Conservation (phyloP, 2,888 invertebrate species). For the Cloeon dipterum region DNA sequence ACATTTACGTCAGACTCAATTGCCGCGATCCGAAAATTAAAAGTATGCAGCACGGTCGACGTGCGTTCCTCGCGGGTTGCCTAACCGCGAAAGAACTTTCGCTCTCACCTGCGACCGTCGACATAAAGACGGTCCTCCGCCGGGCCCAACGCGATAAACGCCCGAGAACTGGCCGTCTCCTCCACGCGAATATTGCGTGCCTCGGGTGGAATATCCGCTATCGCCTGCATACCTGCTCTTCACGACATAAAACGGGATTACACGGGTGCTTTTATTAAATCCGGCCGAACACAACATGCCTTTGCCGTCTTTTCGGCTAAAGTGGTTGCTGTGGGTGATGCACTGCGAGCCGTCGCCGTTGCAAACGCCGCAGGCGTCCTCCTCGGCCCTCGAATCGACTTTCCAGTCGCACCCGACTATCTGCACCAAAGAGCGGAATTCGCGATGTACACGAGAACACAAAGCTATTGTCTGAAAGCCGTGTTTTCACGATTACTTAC, state of each 20-base stretch:
- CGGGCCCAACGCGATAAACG: slow-evolving; percentile 56
- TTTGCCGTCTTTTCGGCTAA: slow-evolving; percentile 22
- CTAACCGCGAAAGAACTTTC: slow-evolving; percentile 11
- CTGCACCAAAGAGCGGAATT: slow-evolving; percentile 32
- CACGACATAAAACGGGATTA: not conserved
- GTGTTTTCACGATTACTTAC: slow-evolving; percentile 21
- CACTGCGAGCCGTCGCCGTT: slow-evolving; percentile 66
- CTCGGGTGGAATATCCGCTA: slow-evolving; percentile 41
- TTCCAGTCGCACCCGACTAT: slow-evolving; percentile 82
- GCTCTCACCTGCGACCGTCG: slow-evolving; percentile 60
- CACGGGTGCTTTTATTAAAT: not conserved
- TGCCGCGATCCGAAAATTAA: too few species aligned
- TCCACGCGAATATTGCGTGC: slow-evolving; percentile 56
- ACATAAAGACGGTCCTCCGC: slow-evolving; percentile 47
- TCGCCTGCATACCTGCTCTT: not conserved
- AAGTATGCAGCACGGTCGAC: not conserved
- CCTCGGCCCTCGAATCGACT: slow-evolving; percentile 52
- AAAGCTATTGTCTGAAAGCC: not conserved
- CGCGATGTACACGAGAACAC: too few species aligned
- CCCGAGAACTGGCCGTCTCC: slow-evolving; percentile 51
- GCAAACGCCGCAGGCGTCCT: slow-evolving; percentile 70
- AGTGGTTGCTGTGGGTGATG: slow-evolving; percentile 37
- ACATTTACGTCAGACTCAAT: too few species aligned
- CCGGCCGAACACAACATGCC: slow-evolving; percentile 13
- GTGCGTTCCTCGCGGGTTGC: not conserved